phyloP scores from a whole-genome alignment of 2,113 vertebrate genomes.

The Neogobius melanostomus region DNA sequence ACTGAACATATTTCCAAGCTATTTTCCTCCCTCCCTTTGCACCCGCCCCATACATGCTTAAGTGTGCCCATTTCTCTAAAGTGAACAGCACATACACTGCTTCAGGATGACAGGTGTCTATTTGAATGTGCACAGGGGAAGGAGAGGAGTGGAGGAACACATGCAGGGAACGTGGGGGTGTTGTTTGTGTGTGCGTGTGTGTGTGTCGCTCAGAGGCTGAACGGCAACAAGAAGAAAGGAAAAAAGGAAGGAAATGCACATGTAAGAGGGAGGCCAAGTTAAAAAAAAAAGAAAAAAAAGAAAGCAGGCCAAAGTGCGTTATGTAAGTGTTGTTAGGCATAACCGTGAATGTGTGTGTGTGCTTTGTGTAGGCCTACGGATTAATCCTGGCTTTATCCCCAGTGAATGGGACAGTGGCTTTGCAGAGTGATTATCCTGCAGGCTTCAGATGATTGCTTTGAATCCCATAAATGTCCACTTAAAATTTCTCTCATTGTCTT shows the following conservation, averaged over 20 bases:
- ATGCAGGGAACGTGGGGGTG: conserved; percentile 11
- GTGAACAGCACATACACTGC: conserved; percentile 18
- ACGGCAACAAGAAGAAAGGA: conserved; percentile 35
- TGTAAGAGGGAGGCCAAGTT: conserved; percentile 33
- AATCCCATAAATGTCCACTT: conserved; percentile 49
- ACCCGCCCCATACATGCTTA: background rate
- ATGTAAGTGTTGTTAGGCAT: conserved; percentile 58
- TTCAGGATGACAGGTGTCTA: conserved; percentile 45
- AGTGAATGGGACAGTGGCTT: conserved; percentile 76
- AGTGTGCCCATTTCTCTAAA: background rate
- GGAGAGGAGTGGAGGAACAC: conserved; percentile 20
- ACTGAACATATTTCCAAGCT: background rate
- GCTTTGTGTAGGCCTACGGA: conserved; percentile 56
- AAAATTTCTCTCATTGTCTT: conserved; percentile 16
- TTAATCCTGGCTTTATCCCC: conserved; percentile 75
- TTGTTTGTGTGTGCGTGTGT: conserved; percentile 30
- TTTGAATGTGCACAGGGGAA: conserved; percentile 28
- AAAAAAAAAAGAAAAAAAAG: background rate
- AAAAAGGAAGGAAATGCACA: conserved; percentile 17
- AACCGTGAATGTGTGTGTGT: conserved; percentile 44
- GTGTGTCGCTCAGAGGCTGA: conserved; percentile 19
- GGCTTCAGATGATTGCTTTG: conserved; percentile 73
- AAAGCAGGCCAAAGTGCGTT: conserved; percentile 52
- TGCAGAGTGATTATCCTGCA: conserved; percentile 71
- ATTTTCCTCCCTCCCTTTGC: background rate